Conservation (phyloP, 2,113 vertebrate genomes). For the Mesitornis unicolor region DNA sequence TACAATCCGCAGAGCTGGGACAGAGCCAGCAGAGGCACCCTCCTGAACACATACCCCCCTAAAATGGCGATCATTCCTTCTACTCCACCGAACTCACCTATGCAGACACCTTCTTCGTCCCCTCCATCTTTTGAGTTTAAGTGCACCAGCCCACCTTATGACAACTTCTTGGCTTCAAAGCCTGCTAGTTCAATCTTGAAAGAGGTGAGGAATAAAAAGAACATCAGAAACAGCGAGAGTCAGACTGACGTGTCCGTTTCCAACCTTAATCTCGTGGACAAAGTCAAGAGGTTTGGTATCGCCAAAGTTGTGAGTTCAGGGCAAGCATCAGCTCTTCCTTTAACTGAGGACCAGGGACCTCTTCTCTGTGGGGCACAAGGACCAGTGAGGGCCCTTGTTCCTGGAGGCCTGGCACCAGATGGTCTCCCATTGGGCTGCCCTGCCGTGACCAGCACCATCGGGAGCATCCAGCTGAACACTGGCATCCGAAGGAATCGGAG, state of each 20-base stretch:
- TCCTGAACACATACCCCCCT: slow-evolving; percentile 68
- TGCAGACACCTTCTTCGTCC: slow-evolving; percentile 78
- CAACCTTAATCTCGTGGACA: slow-evolving; percentile 93
- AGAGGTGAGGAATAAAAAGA: slow-evolving; percentile 87
- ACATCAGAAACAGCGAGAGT: slow-evolving; percentile 79
- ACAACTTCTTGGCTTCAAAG: slow-evolving; percentile 93
- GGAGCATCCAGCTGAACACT: slow-evolving; percentile 82
- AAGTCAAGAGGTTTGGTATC: slow-evolving; percentile 88
- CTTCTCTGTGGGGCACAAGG: slow-evolving; percentile 82
- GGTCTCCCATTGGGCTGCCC: slow-evolving; percentile 71
- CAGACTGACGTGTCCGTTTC: slow-evolving; percentile 87
- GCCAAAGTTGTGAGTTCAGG: slow-evolving; percentile 80
- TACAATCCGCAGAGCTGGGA: slow-evolving; percentile 92
- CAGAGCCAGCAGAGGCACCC: slow-evolving; percentile 70
- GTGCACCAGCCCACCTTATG: slow-evolving; percentile 83
- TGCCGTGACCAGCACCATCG: slow-evolving; percentile 72
- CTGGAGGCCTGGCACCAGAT: slow-evolving; percentile 70
- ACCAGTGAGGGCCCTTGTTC: slow-evolving; percentile 79
- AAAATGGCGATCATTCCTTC: slow-evolving; percentile 81
- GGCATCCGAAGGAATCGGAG: slow-evolving; percentile 93
- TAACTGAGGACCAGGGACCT: slow-evolving; percentile 73
- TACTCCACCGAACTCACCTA: slow-evolving; percentile 91
- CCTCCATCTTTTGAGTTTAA: slow-evolving; percentile 86
- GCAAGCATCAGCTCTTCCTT: slow-evolving; percentile 53
- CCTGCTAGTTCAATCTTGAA: slow-evolving; percentile 93